These are phyloP conservation scores for Notolepis coatsorum DNA, from an alignment of 2,797 vertebrate species.

Conservation along the genomic window DNA sequence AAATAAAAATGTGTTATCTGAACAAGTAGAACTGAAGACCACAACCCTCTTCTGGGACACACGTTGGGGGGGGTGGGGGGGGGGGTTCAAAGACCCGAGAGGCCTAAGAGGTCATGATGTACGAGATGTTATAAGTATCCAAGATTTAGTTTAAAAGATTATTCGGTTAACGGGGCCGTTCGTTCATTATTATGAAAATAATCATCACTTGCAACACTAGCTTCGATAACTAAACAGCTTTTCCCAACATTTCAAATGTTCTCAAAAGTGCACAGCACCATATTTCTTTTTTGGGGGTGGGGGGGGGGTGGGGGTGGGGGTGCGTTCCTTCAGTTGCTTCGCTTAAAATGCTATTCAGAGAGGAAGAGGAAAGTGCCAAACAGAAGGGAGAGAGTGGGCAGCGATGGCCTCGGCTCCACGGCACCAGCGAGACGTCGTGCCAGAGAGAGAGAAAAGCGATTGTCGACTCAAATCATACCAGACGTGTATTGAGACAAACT, in stretches of 20 bases:
- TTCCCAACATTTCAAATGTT: slow-evolving; percentile 5
- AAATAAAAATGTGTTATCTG: neutral
- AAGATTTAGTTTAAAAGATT: too few species aligned
- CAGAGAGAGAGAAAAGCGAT: slow-evolving; percentile 47
- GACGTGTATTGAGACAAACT: slow-evolving; percentile 48
- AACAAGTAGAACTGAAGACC: too few species aligned
- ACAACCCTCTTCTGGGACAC: too few species aligned
- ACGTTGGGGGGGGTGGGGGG: too few species aligned
- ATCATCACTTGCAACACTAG: neutral
- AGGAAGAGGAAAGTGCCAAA: neutral
- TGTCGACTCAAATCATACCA: slow-evolving; percentile 64
- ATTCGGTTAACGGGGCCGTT: too few species aligned
- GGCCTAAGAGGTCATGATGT: too few species aligned
- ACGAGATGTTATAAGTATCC: too few species aligned
- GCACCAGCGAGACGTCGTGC: slow-evolving; percentile 28
- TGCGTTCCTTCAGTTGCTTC: slow-evolving; percentile 5
- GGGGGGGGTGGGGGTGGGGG: too few species aligned
- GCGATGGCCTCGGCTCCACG: slow-evolving; percentile 22
- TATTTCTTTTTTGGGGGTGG: neutral
- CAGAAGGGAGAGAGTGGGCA: slow-evolving; percentile 11
- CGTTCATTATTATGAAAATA: neutral
- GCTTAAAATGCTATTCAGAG: slow-evolving; percentile 5
- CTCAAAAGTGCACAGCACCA: slow-evolving; percentile 16
- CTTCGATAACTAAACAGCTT: neutral
- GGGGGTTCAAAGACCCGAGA: too few species aligned